Conservation (phyloP, 2,113 vertebrate species). For the Lasiurus cinereus region DNA sequence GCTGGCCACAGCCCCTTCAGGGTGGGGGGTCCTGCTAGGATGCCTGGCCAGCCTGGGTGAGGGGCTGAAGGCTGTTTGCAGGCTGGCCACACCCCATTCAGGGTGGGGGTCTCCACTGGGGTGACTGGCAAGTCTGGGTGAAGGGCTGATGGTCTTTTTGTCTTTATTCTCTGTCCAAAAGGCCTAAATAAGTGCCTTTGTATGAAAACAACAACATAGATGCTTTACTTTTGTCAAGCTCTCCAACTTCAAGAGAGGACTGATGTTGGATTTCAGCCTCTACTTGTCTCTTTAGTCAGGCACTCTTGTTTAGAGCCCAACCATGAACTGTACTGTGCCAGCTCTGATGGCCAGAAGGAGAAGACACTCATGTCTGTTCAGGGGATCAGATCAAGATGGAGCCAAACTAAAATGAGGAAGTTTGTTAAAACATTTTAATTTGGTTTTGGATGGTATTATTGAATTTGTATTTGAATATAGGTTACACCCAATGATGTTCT, state of each 20-base stretch:
- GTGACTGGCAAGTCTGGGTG: no score
- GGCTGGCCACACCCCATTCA: no score
- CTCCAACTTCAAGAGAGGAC: background rate
- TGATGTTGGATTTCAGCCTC: background rate
- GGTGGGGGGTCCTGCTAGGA: no score
- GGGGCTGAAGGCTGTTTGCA: no score
- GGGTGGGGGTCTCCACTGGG: no score
- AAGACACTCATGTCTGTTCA: background rate
- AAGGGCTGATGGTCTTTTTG: background rate
- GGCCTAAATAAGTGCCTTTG: background rate
- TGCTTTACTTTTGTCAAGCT: background rate
- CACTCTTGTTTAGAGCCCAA: background rate
- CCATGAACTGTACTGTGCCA: background rate
- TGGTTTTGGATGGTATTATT: slow-evolving; percentile 30
- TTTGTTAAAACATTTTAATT: slow-evolving; percentile 53
- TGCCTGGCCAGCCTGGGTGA: no score
- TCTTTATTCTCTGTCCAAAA: background rate
- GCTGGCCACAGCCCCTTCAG: no score
- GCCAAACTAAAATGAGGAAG: background rate
- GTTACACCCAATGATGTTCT: slow-evolving; percentile 7
- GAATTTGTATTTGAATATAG: slow-evolving; percentile 52
- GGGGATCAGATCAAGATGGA: background rate
- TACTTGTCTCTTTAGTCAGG: no score
- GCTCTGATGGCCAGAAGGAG: background rate
- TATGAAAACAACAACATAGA: background rate